phyloP scores from a whole-genome alignment of 2,797 vertebrate species.

The Pseudochirops cupreus region DNA sequence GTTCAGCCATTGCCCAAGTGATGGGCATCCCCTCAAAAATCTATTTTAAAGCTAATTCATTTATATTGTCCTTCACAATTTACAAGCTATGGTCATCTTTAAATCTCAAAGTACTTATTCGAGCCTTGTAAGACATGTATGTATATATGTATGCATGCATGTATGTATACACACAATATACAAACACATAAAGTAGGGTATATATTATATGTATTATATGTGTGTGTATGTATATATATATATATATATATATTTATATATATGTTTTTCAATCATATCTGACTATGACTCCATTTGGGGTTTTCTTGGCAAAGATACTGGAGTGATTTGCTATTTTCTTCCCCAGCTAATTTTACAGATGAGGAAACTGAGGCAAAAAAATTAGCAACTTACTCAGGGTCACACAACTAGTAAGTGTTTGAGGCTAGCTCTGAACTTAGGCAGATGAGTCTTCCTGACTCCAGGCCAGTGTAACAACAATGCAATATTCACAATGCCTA shows the following conservation, averaged over 20 bases:
- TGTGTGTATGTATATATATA: no score
- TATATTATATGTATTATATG: no score
- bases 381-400: neutral
- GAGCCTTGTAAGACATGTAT: neutral
- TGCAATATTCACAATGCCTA: no score
- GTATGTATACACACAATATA: neutral
- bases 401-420: neutral
- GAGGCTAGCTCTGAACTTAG: neutral
- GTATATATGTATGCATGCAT: neutral
- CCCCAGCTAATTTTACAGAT: neutral
- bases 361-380: neutral
- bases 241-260: no score
- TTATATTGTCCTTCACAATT: neutral
- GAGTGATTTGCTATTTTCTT: neutral
- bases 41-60: neutral
- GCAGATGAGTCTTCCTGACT: neutral
- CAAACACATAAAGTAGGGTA: no score
- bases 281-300: neutral
- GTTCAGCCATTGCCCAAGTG: neutral
- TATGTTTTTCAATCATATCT: neutral
- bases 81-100: neutral
- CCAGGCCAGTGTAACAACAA: neutral
- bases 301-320: neutral
- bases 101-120: neutral
- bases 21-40: neutral